A percentile compares a stretch with the other conserved stretches of the same genome.
Evolutionary conservation across 1,140 invertebrate species (phyloP).

Genomic region (Bombyx mandarina): DNA sequence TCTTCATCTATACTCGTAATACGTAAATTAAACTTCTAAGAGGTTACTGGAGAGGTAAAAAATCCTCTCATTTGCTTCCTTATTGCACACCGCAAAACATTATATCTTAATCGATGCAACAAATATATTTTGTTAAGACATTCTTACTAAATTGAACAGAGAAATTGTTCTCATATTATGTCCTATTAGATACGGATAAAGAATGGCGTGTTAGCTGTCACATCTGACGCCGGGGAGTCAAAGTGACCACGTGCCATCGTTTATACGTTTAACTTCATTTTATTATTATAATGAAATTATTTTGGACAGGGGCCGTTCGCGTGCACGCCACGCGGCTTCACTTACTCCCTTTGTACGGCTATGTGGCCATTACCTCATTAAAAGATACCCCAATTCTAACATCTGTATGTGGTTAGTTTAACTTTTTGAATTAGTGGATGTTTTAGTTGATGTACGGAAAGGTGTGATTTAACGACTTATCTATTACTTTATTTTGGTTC

Average conservation of each 20-base stretch:
- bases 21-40: too few relatives aligned
- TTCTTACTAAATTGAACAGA: too few relatives aligned
- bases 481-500: not conserved
- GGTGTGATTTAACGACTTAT: slow-evolving; percentile 48
- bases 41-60: too few relatives aligned
- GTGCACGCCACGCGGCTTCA: slow-evolving; percentile 33
- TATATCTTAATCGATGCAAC: too few relatives aligned
- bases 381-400: slow-evolving; percentile 41
- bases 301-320: slow-evolving; percentile 30
- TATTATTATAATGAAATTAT: slow-evolving; percentile 68
- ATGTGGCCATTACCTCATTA: slow-evolving; percentile 54
- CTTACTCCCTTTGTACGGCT: slow-evolving; percentile 15
- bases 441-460: slow-evolving; percentile 27
- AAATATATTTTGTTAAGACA: too few relatives aligned
- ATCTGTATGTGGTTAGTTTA: slow-evolving; percentile 36
- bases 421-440: slow-evolving; percentile 61
- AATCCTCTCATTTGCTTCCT: too few relatives aligned
- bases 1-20: too few relatives aligned
- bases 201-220: slow-evolving; percentile 9
- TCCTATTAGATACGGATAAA: too few relatives aligned
- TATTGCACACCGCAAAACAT: too few relatives aligned
- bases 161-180: too few relatives aligned
- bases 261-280: slow-evolving; percentile 59
- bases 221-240: slow-evolving; percentile 30
- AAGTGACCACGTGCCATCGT: slow-evolving; percentile 45